A percentile compares a stretch with the other conserved stretches of the same genome.
These are phyloP conservation scores for Platichthys stellatus DNA, from an alignment of 2,113 vertebrate species.

Conservation along the genomic window DNA sequence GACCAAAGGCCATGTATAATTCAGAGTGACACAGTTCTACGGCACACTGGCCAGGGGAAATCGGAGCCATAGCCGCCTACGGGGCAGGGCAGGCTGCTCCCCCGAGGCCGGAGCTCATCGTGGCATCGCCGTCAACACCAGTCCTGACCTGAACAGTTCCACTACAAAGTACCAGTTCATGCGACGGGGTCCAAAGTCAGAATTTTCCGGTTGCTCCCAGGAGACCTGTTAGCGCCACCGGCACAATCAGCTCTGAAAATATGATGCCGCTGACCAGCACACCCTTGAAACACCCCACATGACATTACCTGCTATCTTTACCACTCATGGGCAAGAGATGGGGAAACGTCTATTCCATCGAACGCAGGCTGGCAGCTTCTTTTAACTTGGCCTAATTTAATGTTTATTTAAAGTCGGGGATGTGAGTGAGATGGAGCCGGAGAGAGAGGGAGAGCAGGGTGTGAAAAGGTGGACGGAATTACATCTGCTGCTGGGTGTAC, in stretches of 20 bases:
- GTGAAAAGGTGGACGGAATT: conserved; percentile 63
- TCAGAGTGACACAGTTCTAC: conserved; percentile 74
- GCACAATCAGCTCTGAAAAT: conserved; percentile 45
- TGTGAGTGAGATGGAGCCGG: conserved; percentile 22
- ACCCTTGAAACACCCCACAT: not conserved
- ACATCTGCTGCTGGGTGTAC: conserved; percentile 44
- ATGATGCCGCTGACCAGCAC: conserved; percentile 16
- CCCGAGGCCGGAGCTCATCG: conserved; percentile 28
- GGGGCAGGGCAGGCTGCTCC: conserved; percentile 59
- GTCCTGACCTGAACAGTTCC: conserved; percentile 55
- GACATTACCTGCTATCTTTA: conserved; percentile 41
- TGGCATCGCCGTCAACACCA: conserved; percentile 59
- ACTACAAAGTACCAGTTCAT: conserved; percentile 60
- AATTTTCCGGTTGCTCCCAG: conserved; percentile 67
- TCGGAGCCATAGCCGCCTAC: conserved; percentile 68
- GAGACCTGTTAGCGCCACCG: conserved; percentile 40
- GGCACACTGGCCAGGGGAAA: conserved; percentile 71
- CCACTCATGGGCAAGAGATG: conserved; percentile 34
- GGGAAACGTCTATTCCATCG: conserved; percentile 58
- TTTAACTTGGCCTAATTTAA: conserved; percentile 74
- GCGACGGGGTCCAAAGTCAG: conserved; percentile 64
- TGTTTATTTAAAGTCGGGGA: conserved; percentile 74
- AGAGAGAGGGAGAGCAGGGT: conserved; percentile 15
- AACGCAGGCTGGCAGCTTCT: conserved; percentile 52
- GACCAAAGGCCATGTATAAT: conserved; percentile 83